Evolutionary conservation across 2,888 invertebrate species (phyloP).

Genomic region (Drosophila borealis): DNA sequence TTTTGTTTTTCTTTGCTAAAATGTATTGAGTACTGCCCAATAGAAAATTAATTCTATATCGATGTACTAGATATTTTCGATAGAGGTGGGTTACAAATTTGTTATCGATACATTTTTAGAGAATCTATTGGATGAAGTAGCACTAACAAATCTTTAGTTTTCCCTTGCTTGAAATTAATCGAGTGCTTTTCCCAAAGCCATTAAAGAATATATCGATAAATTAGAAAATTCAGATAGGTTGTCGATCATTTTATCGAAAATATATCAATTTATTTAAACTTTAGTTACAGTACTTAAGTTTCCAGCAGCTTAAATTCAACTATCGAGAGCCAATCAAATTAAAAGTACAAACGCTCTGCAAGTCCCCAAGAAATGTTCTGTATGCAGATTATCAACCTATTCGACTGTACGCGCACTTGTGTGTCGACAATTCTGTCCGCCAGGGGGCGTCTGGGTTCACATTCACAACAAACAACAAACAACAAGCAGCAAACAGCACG

Average conservation of each 20-base stretch:
- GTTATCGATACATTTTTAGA: no score
- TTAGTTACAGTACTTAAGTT: not conserved
- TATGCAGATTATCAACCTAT: slow-evolving; percentile 34
- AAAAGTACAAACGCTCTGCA: slow-evolving; percentile 1
- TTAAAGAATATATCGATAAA: no score
- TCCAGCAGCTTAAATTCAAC: not conserved
- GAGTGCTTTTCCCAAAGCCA: no score
- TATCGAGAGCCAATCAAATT: slow-evolving; percentile 21
- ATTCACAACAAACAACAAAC: slow-evolving; percentile 27
- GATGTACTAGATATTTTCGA: no score
- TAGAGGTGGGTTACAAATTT: no score
- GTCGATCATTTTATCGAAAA: not conserved
- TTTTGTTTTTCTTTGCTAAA: no score
- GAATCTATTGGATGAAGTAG: no score
- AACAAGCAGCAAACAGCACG: slow-evolving; percentile 5
- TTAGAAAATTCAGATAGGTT: no score
- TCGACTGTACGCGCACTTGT: slow-evolving; percentile 20
- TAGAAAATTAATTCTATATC: no score
- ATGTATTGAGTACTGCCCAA: no score
- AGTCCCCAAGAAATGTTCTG: slow-evolving; percentile 24
- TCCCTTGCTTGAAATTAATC: no score
- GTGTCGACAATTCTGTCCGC: slow-evolving; percentile 43
- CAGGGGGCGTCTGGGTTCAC: slow-evolving; percentile 51
- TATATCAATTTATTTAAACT: not conserved
- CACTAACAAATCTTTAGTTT: no score